Conservation (phyloP, 2,113 vertebrate species). For the Eublepharis macularius region DNA sequence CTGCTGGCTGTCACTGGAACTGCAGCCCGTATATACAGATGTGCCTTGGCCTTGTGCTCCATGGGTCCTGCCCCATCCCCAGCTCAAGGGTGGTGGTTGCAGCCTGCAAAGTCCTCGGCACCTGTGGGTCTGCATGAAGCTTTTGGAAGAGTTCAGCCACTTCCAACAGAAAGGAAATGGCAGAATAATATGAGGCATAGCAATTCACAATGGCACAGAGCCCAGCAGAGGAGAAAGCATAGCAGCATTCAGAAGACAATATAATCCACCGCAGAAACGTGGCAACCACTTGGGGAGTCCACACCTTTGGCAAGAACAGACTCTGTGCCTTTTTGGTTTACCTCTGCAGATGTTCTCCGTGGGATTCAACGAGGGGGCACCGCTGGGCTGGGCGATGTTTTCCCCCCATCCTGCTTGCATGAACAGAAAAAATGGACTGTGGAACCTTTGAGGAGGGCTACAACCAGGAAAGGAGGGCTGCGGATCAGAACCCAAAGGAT, state of each 20-base stretch:
- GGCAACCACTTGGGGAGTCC: not conserved
- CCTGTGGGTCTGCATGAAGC: not conserved
- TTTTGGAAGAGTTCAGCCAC: not conserved
- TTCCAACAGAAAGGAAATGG: no score
- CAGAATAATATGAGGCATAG: not conserved
- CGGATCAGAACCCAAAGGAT: not conserved
- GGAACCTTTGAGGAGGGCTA: rapidly evolving
- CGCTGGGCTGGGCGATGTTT: no score
- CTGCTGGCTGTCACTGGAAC: not conserved
- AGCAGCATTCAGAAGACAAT: not conserved
- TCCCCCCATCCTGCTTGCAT: not conserved
- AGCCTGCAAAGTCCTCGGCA: not conserved
- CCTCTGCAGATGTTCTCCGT: not conserved
- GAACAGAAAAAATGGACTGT: not conserved
- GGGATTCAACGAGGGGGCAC: not conserved
- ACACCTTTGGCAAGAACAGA: no score
- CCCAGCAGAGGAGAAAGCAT: not conserved
- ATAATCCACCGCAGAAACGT: not conserved
- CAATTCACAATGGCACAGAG: no score
- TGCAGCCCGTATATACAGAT: not conserved
- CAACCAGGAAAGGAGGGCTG: not conserved
- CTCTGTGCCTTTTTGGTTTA: not conserved
- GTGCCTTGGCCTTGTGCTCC: rapidly evolving
- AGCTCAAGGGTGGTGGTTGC: not conserved
- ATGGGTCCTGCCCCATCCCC: not conserved